Percentiles rank a stretch among this genome's conserved stretches.
Evolutionary conservation across 2,888 invertebrate genomes (phyloP).

Genomic region (Hirtodrosophila duncani): DNA sequence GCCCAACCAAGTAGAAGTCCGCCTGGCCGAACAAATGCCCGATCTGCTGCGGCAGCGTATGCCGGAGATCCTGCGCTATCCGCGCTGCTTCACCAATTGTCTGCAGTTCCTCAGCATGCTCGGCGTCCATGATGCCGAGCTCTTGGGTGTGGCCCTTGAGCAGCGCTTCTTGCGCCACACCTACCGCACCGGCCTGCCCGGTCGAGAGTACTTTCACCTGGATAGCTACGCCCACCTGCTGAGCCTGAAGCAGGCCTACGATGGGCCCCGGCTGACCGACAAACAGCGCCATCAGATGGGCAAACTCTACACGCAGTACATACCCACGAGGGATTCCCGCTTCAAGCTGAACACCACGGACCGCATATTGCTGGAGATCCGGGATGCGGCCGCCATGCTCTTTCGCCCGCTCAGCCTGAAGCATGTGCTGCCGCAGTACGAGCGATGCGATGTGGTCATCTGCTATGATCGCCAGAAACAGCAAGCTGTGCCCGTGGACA

Average conservation of each 20-base stretch:
- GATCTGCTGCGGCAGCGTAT: conserved; percentile 80
- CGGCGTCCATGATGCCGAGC: conserved; percentile 81
- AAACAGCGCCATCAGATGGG: conserved; percentile 80
- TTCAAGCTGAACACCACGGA: conserved; percentile 81
- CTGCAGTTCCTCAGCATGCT: conserved; percentile 82
- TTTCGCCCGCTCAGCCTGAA: conserved; percentile 79
- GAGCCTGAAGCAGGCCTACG: conserved; percentile 72
- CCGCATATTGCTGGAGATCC: conserved; percentile 81
- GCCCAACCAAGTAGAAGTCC: conserved; percentile 78
- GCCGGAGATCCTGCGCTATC: conserved; percentile 81
- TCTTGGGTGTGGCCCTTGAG: conserved; percentile 81
- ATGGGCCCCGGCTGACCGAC: conserved; percentile 80
- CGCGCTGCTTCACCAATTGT: conserved; percentile 82
- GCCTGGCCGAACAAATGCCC: conserved; percentile 78
- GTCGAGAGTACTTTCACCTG: conserved; percentile 82
- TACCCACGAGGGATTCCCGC: conserved; percentile 79
- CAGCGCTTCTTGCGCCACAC: conserved; percentile 80
- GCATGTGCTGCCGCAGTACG: conserved; percentile 85
- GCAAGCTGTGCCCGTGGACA: conserved; percentile 79
- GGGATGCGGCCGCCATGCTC: conserved; percentile 79
- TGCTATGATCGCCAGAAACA: conserved; percentile 80
- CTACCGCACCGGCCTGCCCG: conserved; percentile 80
- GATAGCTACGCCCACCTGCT: conserved; percentile 80
- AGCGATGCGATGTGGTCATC: conserved; percentile 82
- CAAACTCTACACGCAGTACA: conserved; percentile 82